These are phyloP conservation scores for Holothuria glaberrima DNA, from an alignment of 35 echinoderm and acorn worm species.

Conservation along the genomic window DNA sequence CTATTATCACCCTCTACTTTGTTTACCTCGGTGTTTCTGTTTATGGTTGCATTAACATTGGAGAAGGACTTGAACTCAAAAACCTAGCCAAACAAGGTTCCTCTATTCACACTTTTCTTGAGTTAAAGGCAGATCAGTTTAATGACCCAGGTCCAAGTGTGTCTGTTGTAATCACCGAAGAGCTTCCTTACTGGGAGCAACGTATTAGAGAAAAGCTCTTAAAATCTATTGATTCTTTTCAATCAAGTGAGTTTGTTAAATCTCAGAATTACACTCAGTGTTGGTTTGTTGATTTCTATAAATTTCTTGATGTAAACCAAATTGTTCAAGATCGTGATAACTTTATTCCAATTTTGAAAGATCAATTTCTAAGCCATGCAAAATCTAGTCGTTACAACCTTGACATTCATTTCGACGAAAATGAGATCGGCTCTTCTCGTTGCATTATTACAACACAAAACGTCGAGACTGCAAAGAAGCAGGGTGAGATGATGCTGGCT, in stretches of 20 bases:
- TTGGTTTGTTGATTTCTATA: slow-evolving; percentile 58
- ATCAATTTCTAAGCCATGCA: slow-evolving; percentile 35
- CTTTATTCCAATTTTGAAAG: neutral
- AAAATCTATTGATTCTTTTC: slow-evolving; percentile 13
- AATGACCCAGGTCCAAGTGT: slow-evolving; percentile 58
- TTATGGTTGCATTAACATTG: neutral
- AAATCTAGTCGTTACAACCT: slow-evolving; percentile 13
- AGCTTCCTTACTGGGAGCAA: slow-evolving; percentile 44
- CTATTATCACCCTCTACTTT: neutral
- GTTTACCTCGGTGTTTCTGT: neutral
- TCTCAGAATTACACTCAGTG: slow-evolving; percentile 48
- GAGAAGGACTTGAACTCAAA: no score
- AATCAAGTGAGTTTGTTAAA: neutral
- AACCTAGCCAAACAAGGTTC: neutral
- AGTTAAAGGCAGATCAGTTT: slow-evolving; percentile 36
- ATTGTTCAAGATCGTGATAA: neutral
- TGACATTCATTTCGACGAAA: slow-evolving; percentile 35
- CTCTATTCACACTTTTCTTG: neutral
- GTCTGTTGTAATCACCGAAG: slow-evolving; percentile 37
- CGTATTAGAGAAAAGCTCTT: slow-evolving; percentile 34
- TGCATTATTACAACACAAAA: slow-evolving; percentile 33
- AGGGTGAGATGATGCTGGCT: slow-evolving; percentile 53
- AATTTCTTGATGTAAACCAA: neutral
- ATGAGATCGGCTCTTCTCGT: slow-evolving; percentile 41
- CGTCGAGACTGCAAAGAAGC: no score